Evolutionary conservation across 2,113 vertebrate genomes (phyloP), one percentile per base, ranked within the genome.

Genomic region (Cathartes aura): DNA sequence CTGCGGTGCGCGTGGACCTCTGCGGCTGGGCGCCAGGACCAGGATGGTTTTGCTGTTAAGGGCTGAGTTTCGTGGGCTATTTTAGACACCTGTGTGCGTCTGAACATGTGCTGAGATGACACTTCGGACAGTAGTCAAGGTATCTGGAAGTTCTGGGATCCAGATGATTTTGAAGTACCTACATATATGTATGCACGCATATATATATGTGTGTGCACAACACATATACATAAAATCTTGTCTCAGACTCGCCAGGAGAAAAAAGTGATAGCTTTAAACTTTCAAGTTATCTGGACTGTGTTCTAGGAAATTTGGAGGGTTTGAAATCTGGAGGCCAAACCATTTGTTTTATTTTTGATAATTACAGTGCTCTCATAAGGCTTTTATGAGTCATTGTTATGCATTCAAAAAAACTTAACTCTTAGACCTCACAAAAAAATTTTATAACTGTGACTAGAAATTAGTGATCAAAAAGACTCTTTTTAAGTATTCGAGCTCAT

Each of bases 1-100:
- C 47, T 9, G 12, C 0, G 9, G 11, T 7, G 30, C 2, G 3
- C 0, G 5, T 3, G 7, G 26, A 24, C 20, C 7, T 79, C 64
- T 29, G 38, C 1, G 1, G 12, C 42, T 38, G 36, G 27, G 36
- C 8, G 8, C 50, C 12, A 32, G 40, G 52, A 12, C 34, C 3
- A 7, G 3, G 11, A 2, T 42, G n/a, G 32, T 22, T 76, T 62
- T 63, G 43, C 27, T 71, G 5, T 21, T 38, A 52, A 16, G 17
- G 36, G 10, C 16, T 20, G 21, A 32, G 43, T 38, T 70, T 60
- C 68, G 55, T 5, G 11, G 12, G 29, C 2, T 5, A 20, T 63
- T 79, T 36, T 36, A 52, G 38, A 26, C 14, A 34, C 32, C 3
- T 23, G 1, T 5, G 6, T 32, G 36, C 20, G 21, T 24, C 45